Conservation (phyloP, 30 jellyfish, hydroid and myxozoan species). For the Catostylus mosaicus region DNA sequence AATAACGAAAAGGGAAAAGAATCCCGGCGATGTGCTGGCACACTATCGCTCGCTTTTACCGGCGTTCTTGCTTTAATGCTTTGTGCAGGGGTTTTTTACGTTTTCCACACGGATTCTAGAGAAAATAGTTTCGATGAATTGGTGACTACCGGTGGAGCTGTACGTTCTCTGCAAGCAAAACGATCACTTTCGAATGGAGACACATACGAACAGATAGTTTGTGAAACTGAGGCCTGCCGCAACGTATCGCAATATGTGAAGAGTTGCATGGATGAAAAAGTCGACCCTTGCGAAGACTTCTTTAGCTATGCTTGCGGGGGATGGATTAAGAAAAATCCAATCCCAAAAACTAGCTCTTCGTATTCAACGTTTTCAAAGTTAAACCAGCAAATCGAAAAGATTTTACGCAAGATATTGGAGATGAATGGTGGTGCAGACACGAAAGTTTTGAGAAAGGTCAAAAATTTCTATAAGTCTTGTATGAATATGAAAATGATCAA, state of each 20-base stretch:
- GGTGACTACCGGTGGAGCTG: conserved; percentile 98
- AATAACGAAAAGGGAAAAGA: conserved; percentile 38
- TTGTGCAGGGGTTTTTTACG: conserved; percentile 78
- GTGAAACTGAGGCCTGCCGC: conserved; percentile 78
- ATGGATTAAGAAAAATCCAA: conserved; percentile 92
- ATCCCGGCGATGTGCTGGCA: conserved; percentile 50
- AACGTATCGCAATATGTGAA: conserved; percentile 71
- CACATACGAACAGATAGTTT: conserved; percentile 49
- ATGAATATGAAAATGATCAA: conserved; percentile 76
- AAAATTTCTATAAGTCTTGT: conserved; percentile 85
- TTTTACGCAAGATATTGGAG: conserved; percentile 76
- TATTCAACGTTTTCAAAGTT: conserved; percentile 92
- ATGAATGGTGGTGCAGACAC: conserved; percentile 49
- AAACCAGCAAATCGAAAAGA: conserved; percentile 89
- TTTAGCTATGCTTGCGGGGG: conserved; percentile 98
- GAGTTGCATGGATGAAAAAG: conserved; percentile 71
- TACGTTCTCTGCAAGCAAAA: conserved; percentile 57
- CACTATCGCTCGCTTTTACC: conserved; percentile 69
- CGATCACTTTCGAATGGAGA: conserved; percentile 44
- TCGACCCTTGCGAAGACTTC: conserved; percentile 89
- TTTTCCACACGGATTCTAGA: conserved; percentile 78
- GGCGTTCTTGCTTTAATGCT: conserved; percentile 75
- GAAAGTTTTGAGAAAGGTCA: conserved; percentile 72
- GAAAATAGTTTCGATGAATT: conserved; percentile 90
- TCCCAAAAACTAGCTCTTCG: conserved; percentile 96